phyloP scores from a whole-genome alignment of 2,797 vertebrate species.

The Cyclura pinguis region DNA sequence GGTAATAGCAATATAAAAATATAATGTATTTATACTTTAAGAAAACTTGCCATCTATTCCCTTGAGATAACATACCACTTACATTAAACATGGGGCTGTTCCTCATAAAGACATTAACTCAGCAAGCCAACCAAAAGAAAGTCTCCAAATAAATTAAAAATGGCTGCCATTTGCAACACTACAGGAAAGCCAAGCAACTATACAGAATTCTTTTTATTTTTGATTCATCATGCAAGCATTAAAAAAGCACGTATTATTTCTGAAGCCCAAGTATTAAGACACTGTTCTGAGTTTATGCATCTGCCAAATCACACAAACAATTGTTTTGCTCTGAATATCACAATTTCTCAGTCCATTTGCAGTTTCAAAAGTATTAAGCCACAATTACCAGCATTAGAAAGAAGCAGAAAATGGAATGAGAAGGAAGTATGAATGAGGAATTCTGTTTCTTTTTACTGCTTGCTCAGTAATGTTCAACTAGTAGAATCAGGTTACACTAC shows the following conservation, averaged over 20 bases:
- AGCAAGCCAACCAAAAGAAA: slow-evolving; percentile 42
- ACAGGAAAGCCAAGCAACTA: slow-evolving; percentile 1
- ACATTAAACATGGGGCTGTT: slow-evolving; percentile 68
- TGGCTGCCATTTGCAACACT: slow-evolving; percentile 31
- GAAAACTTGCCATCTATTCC: slow-evolving; percentile 68
- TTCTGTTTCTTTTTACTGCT: not conserved
- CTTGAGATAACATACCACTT: slow-evolving; percentile 66
- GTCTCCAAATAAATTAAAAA: slow-evolving; percentile 47
- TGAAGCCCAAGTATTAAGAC: not conserved
- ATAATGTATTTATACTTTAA: slow-evolving; percentile 77
- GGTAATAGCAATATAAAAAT: slow-evolving; percentile 69
- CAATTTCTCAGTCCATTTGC: not conserved
- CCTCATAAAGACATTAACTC: slow-evolving; percentile 63
- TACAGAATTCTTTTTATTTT: not conserved
- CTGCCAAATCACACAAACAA: not conserved
- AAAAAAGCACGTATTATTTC: not conserved
- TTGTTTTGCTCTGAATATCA: not conserved
- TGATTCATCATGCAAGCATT: not conserved
- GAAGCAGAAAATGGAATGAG: not conserved
- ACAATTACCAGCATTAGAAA: not conserved
- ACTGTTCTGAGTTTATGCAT: not conserved
- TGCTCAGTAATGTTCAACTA: not conserved
- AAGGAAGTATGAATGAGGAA: not conserved
- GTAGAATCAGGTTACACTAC: not conserved
- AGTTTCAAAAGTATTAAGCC: not conserved